Evolutionary conservation across 2,888 invertebrate species (phyloP), one percentile per base, ranked within the genome.

Genomic region (Macrosoma leucophasiata): DNA sequence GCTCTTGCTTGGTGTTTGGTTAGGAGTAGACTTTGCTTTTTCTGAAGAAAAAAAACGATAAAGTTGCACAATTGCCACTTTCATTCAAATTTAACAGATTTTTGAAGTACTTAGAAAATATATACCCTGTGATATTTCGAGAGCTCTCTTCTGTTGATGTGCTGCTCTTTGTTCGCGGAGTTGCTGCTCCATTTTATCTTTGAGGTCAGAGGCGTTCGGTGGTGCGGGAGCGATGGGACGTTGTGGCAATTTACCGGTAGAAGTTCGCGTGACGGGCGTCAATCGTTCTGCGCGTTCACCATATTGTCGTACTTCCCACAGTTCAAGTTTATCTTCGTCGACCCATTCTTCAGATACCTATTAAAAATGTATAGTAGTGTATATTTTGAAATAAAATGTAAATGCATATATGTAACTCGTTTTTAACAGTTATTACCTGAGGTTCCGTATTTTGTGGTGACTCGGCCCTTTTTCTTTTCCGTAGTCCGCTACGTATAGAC

Each of bases 261-360:
- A 88, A 53, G 94, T 90, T 77, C 94, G 88, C 62, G 95, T 91
- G 63, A 95, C 88, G 70, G 92, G 91, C 65, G 91, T 90, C 59
- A 86, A 87, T 62, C 90, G 88, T 76, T 90, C 89, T 67, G 84
- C 77, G 50, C 87, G 90, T 70, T 96, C 96, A 12, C 94, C 94
- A 65, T 95, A 96, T 56, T 93, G 91, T 56, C 95, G 95, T 39
- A 98, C 96, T 78, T 98, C 97, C 97, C 97, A 98, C 20, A 98
- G 75, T 62, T 98, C 97, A 24, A 98, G 76, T 64, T 95, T 94
- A 48, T 97, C 96, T 73, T 98, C 98, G 50, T 96, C 96, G 0
- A 97, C 93, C 98, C 98, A 98, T 58, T 94, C 94, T 73, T 98
- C 97, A 0, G 92, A 89, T 7, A 97, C 95, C 82, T 82, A 33